Conservation (phyloP, 2,888 invertebrate species). For the Dolichopus griseipennis region DNA sequence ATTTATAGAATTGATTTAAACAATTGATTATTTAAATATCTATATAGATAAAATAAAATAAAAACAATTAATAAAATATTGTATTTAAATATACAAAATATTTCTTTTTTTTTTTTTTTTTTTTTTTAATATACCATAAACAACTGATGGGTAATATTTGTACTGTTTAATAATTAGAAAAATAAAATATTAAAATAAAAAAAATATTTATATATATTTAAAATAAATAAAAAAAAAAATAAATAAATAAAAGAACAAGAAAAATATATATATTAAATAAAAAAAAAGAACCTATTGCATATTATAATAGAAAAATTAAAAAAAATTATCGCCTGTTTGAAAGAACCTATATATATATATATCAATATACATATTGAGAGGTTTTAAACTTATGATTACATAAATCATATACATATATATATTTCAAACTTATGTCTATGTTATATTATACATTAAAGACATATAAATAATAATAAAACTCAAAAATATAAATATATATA, state of each 20-base stretch:
- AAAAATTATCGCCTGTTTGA: slow-evolving; percentile 25
- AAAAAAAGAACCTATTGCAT: slow-evolving; percentile 7
- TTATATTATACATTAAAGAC: too few species aligned
- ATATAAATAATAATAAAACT: not conserved
- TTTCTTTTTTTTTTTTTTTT: too few species aligned
- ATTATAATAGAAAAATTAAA: not conserved
- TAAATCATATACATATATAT: not conserved
- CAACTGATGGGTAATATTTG: too few species aligned
- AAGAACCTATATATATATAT: slow-evolving; percentile 1
- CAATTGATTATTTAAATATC: slow-evolving; percentile 13
- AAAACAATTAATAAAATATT: not conserved
- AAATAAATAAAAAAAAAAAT: slow-evolving; percentile 9
- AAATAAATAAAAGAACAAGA: slow-evolving; percentile 8
- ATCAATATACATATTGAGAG: slow-evolving; percentile 20
- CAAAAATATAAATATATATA: slow-evolving; percentile 14
- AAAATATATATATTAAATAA: not conserved
- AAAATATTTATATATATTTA: slow-evolving; percentile 7
- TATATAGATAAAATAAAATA: not conserved
- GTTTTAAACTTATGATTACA: slow-evolving; percentile 22
- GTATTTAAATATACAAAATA: too few species aligned
- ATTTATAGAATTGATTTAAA: slow-evolving; percentile 15
- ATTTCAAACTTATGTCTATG: too few species aligned
- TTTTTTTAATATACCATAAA: too few species aligned
- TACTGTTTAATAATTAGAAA: slow-evolving; percentile 11
- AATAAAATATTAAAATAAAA: slow-evolving; percentile 15